Percentiles rank a stretch among this genome's conserved stretches.
These are phyloP conservation scores for Diacarnus erythraeanus DNA, from an alignment of 37 sponge, comb jelly and placozoan species.

Conservation along the genomic window DNA sequence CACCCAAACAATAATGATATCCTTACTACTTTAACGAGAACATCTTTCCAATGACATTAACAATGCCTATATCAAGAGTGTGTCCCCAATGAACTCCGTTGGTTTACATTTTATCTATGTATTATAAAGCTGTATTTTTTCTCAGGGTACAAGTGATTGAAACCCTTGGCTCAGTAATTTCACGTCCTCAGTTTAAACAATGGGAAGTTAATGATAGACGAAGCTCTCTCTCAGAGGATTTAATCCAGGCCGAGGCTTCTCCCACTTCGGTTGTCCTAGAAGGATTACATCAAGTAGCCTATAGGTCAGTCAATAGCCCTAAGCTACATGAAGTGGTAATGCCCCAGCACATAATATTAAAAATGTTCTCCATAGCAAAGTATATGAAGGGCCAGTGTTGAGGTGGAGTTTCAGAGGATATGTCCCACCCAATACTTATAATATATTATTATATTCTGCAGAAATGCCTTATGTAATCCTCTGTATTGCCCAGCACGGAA, in stretches of 20 bases:
- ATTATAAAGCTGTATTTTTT: not conserved
- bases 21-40: too few species aligned
- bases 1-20: too few species aligned
- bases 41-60: too few species aligned
- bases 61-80: too few species aligned
- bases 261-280: slow-evolving; percentile 49
- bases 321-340: too few species aligned
- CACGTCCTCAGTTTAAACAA: slow-evolving; percentile 41
- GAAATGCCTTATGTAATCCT: slow-evolving; percentile 66
- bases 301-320: not conserved
- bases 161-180: slow-evolving; percentile 42
- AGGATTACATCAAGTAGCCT: slow-evolving; percentile 44
- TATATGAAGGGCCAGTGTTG: too few species aligned
- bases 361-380: too few species aligned
- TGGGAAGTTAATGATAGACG: slow-evolving; percentile 78
- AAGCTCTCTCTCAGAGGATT: not conserved
- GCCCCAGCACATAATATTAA: too few species aligned
- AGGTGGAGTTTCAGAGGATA: too few species aligned
- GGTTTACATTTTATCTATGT: not conserved
- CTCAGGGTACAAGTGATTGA: slow-evolving; percentile 59
- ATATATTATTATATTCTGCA: slow-evolving; percentile 4
- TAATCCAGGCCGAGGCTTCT: not conserved
- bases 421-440: too few species aligned
- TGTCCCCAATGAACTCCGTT: too few species aligned
- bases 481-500: slow-evolving; percentile 61